phyloP scores from a whole-genome alignment of 2,797 vertebrate species.

The Fratercula arctica region DNA sequence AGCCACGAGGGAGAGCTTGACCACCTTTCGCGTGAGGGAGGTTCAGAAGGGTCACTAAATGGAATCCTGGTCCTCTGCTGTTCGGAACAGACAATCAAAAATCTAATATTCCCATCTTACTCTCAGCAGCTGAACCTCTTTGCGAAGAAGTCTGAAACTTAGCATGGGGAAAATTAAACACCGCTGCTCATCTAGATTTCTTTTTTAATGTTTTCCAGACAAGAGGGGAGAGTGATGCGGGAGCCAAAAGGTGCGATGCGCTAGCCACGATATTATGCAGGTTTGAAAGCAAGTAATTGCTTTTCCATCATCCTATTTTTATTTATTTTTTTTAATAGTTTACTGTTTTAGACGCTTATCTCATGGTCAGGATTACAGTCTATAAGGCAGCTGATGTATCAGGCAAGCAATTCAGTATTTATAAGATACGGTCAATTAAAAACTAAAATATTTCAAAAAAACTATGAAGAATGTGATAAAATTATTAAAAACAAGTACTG shows the following conservation, averaged over 20 bases:
- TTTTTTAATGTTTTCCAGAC: conserved; percentile 6
- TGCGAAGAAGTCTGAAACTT: conserved; percentile 30
- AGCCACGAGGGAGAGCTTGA: neutral
- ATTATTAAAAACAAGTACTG: neutral
- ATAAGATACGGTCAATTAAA: neutral
- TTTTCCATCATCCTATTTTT: neutral
- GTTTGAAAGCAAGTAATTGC: neutral
- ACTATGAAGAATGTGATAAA: neutral
- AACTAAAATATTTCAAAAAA: neutral
- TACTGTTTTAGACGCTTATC: neutral
- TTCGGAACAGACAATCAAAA: conserved; percentile 60
- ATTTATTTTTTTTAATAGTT: neutral
- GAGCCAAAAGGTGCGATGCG: neutral
- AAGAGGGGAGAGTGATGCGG: neutral
- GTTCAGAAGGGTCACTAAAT: conserved; percentile 20
- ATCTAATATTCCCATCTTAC: conserved; percentile 51
- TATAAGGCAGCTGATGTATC: neutral
- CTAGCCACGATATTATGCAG: neutral
- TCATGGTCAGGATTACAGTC: neutral
- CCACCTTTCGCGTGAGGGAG: neutral
- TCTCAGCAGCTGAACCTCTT: conserved; percentile 44
- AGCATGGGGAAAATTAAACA: conserved; percentile 55
- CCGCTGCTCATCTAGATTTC: neutral
- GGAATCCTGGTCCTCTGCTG: conserved; percentile 1
- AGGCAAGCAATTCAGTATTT: neutral